phyloP scores from a whole-genome alignment of 2,888 invertebrate genomes.

The Bugulina stolonifera region DNA sequence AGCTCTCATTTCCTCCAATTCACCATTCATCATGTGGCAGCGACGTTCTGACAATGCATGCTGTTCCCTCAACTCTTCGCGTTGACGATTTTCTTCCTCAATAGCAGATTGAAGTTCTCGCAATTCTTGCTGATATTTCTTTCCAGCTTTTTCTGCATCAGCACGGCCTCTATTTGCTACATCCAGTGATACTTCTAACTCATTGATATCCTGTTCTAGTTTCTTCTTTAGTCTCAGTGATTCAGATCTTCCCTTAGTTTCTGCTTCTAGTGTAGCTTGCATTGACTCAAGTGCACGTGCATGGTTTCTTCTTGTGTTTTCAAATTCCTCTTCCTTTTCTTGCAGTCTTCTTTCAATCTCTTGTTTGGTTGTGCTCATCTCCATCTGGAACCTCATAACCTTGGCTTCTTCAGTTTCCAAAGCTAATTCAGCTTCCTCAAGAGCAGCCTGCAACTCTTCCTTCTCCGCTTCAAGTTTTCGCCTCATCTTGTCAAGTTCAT shows the following conservation, averaged over 20 bases:
- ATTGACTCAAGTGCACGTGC: constrained; percentile 98
- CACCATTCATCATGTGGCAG: constrained; percentile 92
- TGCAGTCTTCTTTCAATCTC: constrained; percentile 99
- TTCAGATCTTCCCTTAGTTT: constrained; percentile 99
- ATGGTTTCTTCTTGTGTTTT: constrained; percentile 97
- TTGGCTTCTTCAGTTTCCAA: constrained; percentile 99
- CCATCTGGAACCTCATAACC: constrained; percentile 79
- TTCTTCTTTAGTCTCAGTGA: constrained; percentile 99
- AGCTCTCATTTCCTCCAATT: constrained; percentile 94
- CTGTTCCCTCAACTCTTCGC: constrained; percentile 96
- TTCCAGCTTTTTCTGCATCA: constrained; percentile 98
- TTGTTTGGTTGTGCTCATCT: constrained; percentile 95
- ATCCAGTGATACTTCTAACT: constrained; percentile 96
- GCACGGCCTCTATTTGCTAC: constrained; percentile 98
- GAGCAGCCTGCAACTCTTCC: constrained; percentile 96
- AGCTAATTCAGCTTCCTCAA: constrained; percentile 98
- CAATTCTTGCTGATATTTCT: constrained; percentile 76
- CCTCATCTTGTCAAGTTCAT: constrained; percentile 97
- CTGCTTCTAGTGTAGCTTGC: constrained; percentile 99
- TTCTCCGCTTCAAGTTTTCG: constrained; percentile 98
- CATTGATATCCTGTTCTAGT: constrained; percentile 98
- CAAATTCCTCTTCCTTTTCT: constrained; percentile 99
- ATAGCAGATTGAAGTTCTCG: constrained; percentile 79
- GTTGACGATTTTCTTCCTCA: constrained; percentile 95
- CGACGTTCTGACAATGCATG: constrained; percentile 95